Evolutionary conservation across 2,797 vertebrate genomes (phyloP).

Genomic region (Neosilurus hyrtlii): DNA sequence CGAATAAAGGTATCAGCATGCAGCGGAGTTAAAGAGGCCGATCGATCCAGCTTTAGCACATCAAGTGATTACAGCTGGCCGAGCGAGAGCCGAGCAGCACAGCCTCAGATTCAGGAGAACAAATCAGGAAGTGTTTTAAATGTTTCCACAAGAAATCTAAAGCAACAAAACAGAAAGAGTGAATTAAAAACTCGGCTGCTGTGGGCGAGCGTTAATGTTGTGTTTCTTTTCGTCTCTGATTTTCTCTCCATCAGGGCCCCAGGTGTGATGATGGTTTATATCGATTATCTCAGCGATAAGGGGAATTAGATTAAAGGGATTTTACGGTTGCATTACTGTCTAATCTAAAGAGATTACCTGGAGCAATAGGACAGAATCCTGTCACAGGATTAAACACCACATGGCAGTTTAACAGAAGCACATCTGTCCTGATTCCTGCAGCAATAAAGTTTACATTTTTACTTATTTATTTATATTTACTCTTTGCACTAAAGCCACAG

Average conservation of each 20-base stretch:
- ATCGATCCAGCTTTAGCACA: constrained; percentile 60
- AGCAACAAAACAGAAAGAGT: not conserved
- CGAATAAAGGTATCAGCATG: constrained; percentile 63
- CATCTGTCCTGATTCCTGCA: not conserved
- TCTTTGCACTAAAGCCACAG: not conserved
- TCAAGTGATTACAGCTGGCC: constrained; percentile 62
- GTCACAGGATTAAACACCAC: not conserved
- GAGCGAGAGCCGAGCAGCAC: not conserved
- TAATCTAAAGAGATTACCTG: not conserved
- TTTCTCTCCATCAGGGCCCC: not conserved
- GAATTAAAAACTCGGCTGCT: not conserved
- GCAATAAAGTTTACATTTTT: not conserved
- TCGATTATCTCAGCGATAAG: not conserved
- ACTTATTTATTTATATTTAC: not conserved
- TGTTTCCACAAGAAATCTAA: not conserved
- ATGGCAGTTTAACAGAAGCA: not conserved
- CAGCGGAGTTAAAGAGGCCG: constrained; percentile 40
- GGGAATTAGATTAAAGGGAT: not conserved
- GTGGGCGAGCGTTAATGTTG: not conserved
- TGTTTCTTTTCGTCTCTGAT: not conserved
- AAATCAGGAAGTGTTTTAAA: not conserved
- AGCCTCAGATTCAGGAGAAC: not conserved
- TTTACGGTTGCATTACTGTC: not conserved
- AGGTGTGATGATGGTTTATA: not conserved
- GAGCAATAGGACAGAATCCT: not conserved